Evolutionary conservation across 2,113 vertebrate species (phyloP), one percentile per base, ranked within the genome.

Genomic region (Amblyornis subalaris): DNA sequence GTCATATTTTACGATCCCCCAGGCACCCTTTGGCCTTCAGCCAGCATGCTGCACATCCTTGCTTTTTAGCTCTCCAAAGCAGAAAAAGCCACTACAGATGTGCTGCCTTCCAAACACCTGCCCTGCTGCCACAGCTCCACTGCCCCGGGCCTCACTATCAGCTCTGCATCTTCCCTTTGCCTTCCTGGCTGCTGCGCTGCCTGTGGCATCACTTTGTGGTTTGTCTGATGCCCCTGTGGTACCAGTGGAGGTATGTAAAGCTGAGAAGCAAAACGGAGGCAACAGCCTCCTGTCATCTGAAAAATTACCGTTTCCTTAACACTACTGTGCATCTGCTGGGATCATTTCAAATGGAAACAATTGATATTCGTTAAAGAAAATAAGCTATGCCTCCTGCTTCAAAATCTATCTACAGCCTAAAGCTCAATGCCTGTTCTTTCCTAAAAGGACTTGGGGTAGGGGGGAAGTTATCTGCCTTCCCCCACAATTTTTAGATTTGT

Each of bases 351-450:
- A 62, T 5, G 14, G 45, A 76, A 91, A 75, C 51, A 53, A 90
- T 0, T 2, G 1, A 40, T 47, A 75, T 31, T 78, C 0, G 0
- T 50, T 54, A 54, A 51, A 66, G 72, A 65, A 78, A 88, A 23
- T 9, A 62, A 69, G 22, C 12, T 38, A 25, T 1, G 17, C 4
- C 28, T 81, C 48, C 78, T 0, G 0, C 53, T 82, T 82, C 61
- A 69, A 77, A 84, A 85, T 19, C 38, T 8, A 29, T 3, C 33
- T 33, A 45, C 7, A 45, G 47, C 12, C 66, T 53, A 18, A 48
- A 3, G 14, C 23, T 64, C 50, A 76, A 24, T 7, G 16, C 15
- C 29, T 64, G 36, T 18, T 75, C 66, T 48, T 62, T 76, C 35
- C 64, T 71, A 28, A 60, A 50, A 83, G 10, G 33, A 40, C 17